Conservation (phyloP, 2,888 invertebrate species). For the Neuroscelio doddi region DNA sequence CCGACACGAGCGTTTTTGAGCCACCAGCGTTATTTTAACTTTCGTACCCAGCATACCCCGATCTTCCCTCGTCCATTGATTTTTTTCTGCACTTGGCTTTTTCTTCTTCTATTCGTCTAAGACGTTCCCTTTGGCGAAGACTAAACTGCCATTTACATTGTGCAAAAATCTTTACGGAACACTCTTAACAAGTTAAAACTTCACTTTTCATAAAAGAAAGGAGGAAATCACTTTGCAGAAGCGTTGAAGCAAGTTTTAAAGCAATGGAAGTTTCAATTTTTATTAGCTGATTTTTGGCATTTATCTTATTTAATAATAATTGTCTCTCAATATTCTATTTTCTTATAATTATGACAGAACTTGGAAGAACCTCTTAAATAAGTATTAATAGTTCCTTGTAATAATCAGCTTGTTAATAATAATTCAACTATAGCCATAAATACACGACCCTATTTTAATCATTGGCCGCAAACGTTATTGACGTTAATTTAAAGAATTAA, state of each 20-base stretch:
- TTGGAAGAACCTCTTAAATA: too few species aligned
- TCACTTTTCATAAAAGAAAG: slow-evolving; percentile 43
- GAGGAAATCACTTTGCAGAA: slow-evolving; percentile 23
- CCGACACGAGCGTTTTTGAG: slow-evolving; percentile 22
- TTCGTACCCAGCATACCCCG: background rate
- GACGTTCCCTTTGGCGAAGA: slow-evolving; percentile 22
- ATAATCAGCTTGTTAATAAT: too few species aligned
- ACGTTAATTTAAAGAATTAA: background rate
- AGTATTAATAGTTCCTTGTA: too few species aligned
- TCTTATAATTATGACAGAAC: too few species aligned
- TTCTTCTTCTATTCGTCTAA: slow-evolving; percentile 16
- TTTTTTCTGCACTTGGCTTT: slow-evolving; percentile 17
- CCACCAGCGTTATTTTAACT: slow-evolving; percentile 29
- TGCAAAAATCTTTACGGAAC: slow-evolving; percentile 50
- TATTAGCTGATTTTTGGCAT: too few species aligned
- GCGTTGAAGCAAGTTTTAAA: slow-evolving; percentile 5
- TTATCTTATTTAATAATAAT: too few species aligned
- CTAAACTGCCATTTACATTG: slow-evolving; percentile 50
- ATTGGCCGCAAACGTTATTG: too few species aligned
- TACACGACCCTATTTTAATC: too few species aligned
- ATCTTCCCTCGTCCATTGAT: slow-evolving; percentile 24
- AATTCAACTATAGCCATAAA: too few species aligned
- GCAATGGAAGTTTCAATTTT: background rate
- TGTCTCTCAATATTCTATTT: too few species aligned
- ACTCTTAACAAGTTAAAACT: slow-evolving; percentile 55